Percentiles rank a stretch among this genome's conserved stretches.
Conservation (phyloP, 2,797 vertebrate species). For the Silurus aristotelis region DNA sequence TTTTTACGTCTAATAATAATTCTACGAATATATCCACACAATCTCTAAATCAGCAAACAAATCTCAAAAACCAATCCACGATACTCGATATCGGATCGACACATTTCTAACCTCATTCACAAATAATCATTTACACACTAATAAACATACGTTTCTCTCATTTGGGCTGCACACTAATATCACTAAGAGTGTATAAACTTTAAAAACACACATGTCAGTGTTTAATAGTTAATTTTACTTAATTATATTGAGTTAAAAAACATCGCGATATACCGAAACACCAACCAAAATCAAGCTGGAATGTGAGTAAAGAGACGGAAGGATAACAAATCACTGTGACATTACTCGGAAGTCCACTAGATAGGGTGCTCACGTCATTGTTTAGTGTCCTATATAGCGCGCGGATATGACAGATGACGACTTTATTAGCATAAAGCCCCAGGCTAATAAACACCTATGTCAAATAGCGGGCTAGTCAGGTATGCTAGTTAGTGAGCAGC, state of each 20-base stretch:
- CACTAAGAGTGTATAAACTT: no score
- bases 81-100: not conserved
- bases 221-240: not conserved
- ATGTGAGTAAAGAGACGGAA: no score
- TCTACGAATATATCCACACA: no score
- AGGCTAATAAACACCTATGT: not conserved
- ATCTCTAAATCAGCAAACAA: no score
- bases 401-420: no score
- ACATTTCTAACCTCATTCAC: not conserved
- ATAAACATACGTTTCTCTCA: no score
- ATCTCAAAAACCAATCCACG: no score
- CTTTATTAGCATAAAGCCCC: not conserved
- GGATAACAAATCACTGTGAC: not conserved
- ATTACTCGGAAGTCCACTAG: not conserved
- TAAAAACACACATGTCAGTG: not conserved
- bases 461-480: constrained; percentile 16
- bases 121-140: no score
- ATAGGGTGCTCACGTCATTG: not conserved
- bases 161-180: no score
- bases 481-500: not conserved
- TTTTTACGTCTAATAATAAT: no score
- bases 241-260: not conserved
- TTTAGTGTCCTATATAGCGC: not conserved
- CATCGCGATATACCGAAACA: not conserved
- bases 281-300: not conserved